Base-by-base conservation (phyloP, 1,140 invertebrate genomes). In the Andricus grossulariae region DNA sequence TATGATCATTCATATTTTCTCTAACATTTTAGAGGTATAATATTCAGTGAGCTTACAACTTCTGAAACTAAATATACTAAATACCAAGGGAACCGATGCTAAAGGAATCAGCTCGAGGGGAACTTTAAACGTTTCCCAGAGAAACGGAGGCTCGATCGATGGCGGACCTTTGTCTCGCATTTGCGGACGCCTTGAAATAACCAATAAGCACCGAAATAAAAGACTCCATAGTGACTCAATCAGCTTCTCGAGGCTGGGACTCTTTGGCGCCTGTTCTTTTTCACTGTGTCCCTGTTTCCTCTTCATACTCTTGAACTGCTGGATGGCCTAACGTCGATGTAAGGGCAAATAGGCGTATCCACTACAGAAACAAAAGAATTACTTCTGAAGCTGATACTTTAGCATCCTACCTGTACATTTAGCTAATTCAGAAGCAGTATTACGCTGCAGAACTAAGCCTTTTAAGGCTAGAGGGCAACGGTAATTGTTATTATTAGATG, bases 161-260 rank as follows among this genome's bases (percentile, higher is more conserved):
- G 60, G 60, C 60, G 60, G 60, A 66, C 25, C 60, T 66, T 66
- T 66, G 60, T 66, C 60, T 66, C 60, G 25, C 60, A 66, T 39
- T 66, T 66, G 60, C 60, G 60, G 60, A 66, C 60, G 60, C 60
- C 60, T 66, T 66, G 32, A 39, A 66, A 45, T 66, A 66, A 66
- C 60, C 60, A 66, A 66, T 66, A 66, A 21, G 60, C 25, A 66
- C 60, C 60, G 25, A 66, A 66, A 66, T 66, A 66, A 66, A 66
- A 66, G 25, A 15, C 21, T 32, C 8, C n/a, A 60, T 60, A 66
- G 60, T 66, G 60, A 66, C 60, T 66, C 25, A 66, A 66, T 66
- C 60, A 66, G 60, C 55, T n/a, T 66, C 60, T 45, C 25, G 13
- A 21, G 25, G 19, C 19, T 21, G 15, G 60, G 60, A 66, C 32